phyloP scores from a whole-genome alignment of 2,113 vertebrate genomes.

The Apus apus region DNA sequence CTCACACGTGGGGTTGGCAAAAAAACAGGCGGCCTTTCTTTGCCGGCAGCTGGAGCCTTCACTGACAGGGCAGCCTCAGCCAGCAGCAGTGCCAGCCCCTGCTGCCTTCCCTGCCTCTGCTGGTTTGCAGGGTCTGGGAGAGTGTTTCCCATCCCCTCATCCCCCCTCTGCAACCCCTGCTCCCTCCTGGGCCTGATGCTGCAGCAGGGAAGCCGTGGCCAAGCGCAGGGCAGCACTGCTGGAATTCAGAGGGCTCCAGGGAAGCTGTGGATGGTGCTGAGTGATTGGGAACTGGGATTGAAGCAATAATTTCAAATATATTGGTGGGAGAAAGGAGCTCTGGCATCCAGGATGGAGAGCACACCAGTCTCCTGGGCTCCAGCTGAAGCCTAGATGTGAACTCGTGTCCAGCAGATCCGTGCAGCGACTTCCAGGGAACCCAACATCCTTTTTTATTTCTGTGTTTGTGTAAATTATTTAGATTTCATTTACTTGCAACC shows the following conservation, averaged over 20 bases:
- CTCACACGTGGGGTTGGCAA: conserved; percentile 17
- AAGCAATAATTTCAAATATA: not conserved
- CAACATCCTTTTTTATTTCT: not conserved
- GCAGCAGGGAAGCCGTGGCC: not conserved
- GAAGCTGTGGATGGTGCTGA: not conserved
- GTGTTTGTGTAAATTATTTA: not conserved
- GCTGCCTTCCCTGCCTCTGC: not conserved
- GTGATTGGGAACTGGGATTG: not conserved
- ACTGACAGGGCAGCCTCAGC: not conserved
- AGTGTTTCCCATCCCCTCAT: not conserved
- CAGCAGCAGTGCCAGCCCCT: not conserved
- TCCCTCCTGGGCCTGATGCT: not conserved
- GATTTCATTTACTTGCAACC: not conserved
- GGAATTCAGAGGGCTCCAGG: not conserved
- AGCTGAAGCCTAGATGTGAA: not conserved
- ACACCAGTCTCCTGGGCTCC: not conserved
- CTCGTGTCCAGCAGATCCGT: not conserved
- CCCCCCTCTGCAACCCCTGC: not conserved
- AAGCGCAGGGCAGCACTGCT: not conserved
- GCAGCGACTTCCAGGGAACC: not conserved
- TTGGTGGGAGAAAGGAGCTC: not conserved
- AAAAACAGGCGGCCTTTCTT: conserved; percentile 33
- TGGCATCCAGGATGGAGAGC: not conserved
- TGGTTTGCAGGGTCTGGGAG: not conserved
- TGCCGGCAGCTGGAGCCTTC: conserved; percentile 21